Conservation (phyloP, 2,113 vertebrate species). For the Rattus rattus region DNA sequence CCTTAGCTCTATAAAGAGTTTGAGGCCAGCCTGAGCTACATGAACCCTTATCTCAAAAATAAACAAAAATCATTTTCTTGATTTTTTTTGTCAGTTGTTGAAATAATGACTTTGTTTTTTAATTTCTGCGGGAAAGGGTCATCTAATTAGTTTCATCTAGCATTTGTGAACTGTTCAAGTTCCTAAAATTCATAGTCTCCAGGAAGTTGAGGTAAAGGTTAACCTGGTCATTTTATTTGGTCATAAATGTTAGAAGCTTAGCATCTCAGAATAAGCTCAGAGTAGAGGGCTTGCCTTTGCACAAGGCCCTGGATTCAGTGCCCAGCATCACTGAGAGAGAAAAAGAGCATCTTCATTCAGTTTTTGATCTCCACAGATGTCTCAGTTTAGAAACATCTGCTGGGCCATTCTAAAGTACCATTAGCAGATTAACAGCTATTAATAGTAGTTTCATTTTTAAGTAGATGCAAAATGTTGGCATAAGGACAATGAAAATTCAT, state of each 20-base stretch:
- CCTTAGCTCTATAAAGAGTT: neutral
- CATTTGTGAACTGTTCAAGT: constrained; percentile 15
- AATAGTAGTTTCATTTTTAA: constrained; percentile 29
- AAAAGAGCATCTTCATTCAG: neutral
- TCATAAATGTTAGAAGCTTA: constrained; percentile 13
- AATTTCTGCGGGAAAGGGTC: neutral
- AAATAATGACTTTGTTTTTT: constrained; percentile 41
- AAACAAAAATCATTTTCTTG: neutral
- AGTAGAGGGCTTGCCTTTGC: neutral
- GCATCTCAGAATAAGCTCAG: neutral
- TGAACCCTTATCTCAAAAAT: neutral
- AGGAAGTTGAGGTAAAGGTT: neutral
- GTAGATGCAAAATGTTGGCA: constrained; percentile 23
- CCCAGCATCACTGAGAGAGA: neutral
- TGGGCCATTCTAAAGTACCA: constrained; percentile 26
- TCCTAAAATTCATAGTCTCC: constrained; percentile 20
- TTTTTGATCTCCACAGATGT: constrained; percentile 50
- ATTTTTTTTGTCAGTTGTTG: neutral
- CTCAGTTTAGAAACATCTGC: constrained; percentile 24
- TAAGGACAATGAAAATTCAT: constrained; percentile 33
- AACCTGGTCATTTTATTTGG: constrained; percentile 41
- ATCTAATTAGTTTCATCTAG: neutral
- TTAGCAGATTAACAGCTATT: constrained; percentile 28
- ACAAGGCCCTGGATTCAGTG: neutral
- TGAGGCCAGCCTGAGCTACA: neutral